Base-by-base conservation (phyloP, 1,140 invertebrate species). In the Grapholita molesta region DNA sequence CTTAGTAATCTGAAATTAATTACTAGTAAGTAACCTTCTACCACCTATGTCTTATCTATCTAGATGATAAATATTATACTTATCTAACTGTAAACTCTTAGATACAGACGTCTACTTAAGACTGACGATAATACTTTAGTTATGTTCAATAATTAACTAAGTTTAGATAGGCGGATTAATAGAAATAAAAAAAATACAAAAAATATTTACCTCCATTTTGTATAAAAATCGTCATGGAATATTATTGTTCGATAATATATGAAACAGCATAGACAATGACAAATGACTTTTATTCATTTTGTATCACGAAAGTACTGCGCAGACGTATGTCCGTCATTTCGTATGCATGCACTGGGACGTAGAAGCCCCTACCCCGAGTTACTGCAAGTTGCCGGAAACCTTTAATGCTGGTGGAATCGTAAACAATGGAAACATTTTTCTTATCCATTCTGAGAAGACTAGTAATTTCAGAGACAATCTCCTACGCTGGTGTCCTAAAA, bases 1-100 rank as follows among this genome's bases (percentile, higher is more conserved):
- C 89, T 89, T 89, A 91, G 87, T 89, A 85, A 84, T 83, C 80
- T 76, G 71, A 86, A 84, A 86, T 82, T 82, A 89, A 80, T 72
- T 64, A 74, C 84, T 80, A 74, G 55, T 77, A 23, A 65, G 23
- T 65, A 65, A 33, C 32, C 11, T 11, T 21, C 70, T 28, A 77
- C 83, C 85, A 86, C 71, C 42, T 71, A 53, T 48, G 5, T 82
- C 80, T 88, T 87, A 84, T 67, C 80, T 85, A 82, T 75, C 79
- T 84, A 83, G 73, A 74, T 72, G 70, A 72, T 66, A 66, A n/a
- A 69, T 67, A 72, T 80, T 77, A 75, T 78, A 75, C 75, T 72
- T 78, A 77, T 28, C 55, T 61, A 61, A 15, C 55, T 61, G 15
- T 25, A 28, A 32, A 61, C 76, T 77, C 83, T 88, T 89, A 88